phyloP scores from a whole-genome alignment of 92 coral and sea anemone genomes.

The Palythoa heliodiscus region DNA sequence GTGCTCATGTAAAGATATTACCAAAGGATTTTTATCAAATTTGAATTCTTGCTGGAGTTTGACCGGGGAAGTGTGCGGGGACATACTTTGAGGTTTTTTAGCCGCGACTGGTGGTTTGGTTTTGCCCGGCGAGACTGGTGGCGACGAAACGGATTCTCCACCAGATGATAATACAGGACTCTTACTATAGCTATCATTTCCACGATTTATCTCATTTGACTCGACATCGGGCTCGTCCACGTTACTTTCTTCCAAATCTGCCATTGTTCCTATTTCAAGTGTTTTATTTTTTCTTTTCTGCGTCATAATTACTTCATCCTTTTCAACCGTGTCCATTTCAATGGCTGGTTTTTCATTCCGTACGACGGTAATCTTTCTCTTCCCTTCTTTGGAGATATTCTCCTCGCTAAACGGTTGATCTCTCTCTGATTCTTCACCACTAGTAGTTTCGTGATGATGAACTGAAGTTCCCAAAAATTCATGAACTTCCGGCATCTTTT shows the following conservation, averaged over 20 bases:
- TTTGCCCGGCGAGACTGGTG: conserved; percentile 18
- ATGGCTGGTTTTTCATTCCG: conserved; percentile 13
- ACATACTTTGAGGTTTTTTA: neutral
- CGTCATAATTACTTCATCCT: neutral
- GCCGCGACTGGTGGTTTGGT: conserved; percentile 18
- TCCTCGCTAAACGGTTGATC: conserved; percentile 34
- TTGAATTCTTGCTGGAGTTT: conserved; percentile 8
- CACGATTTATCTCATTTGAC: neutral
- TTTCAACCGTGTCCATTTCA: neutral
- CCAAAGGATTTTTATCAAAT: neutral
- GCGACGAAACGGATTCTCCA: conserved; percentile 20
- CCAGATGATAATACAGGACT: neutral
- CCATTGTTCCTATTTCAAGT: conserved; percentile 11
- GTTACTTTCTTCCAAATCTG: conserved; percentile 16
- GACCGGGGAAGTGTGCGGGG: conserved; percentile 32
- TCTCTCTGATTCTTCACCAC: conserved; percentile 29
- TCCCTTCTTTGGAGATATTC: conserved; percentile 13
- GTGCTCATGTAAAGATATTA: neutral
- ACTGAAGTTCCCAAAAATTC: conserved; percentile 13
- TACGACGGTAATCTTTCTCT: conserved; percentile 20
- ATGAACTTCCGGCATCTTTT: conserved; percentile 35
- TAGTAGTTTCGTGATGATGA: conserved; percentile 3
- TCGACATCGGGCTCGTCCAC: conserved; percentile 6
- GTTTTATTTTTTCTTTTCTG: conserved; percentile 21
- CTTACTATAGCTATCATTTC: neutral